Evolutionary conservation across 2,113 vertebrate species (phyloP).

Genomic region (Vulpes vulpes): DNA sequence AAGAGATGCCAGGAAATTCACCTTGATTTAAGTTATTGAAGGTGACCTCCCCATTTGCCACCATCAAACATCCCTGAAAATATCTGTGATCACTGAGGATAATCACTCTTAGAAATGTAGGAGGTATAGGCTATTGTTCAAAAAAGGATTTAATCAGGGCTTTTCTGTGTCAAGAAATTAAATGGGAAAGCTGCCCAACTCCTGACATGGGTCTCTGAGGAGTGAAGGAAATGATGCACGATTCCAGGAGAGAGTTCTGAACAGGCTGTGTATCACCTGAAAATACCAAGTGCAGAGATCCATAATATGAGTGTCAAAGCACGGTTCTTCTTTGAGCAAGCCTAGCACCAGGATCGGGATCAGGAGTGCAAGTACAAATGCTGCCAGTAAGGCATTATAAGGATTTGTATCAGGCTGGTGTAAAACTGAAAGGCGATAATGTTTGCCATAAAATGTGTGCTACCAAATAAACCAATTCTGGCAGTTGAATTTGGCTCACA

Average conservation of each 20-base stretch:
- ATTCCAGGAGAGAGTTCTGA: background rate
- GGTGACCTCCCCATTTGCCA: background rate
- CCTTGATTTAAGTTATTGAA: background rate
- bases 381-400: background rate
- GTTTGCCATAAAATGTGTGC: background rate
- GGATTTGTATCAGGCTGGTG: background rate
- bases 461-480: background rate
- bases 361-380: background rate
- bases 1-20: background rate
- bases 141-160: background rate
- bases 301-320: background rate
- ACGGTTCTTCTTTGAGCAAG: background rate
- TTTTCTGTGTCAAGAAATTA: background rate
- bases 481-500: background rate
- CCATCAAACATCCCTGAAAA: background rate
- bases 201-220: accelerated
- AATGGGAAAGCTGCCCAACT: background rate
- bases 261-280: background rate
- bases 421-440: background rate
- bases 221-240: background rate
- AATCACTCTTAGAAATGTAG: background rate
- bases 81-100: background rate
- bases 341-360: background rate
- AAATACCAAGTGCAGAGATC: background rate
- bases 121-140: background rate